Percentiles rank a stretch among this genome's conserved stretches.
Evolutionary conservation across 2,797 vertebrate genomes (phyloP).

Genomic region (Acanthiza pusilla): DNA sequence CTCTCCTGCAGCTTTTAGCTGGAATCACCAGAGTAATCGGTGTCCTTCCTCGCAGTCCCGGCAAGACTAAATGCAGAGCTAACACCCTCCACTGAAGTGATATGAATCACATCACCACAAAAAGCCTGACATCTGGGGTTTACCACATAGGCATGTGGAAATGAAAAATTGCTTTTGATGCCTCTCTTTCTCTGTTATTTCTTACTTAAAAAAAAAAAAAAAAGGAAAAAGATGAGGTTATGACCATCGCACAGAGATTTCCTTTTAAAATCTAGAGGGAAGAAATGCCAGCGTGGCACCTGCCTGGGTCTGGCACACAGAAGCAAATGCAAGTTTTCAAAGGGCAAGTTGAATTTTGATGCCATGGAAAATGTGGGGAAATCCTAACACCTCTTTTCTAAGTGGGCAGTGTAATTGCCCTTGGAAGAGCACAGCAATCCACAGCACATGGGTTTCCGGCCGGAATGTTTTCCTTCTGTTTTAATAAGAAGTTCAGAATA

Average conservation of each 20-base stretch:
- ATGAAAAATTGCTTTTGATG: constrained; percentile 55
- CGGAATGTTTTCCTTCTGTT: neutral
- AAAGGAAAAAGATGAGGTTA: neutral
- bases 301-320: neutral
- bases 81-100: constrained; percentile 15
- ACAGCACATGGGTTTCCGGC: neutral
- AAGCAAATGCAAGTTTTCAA: neutral
- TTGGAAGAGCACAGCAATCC: neutral
- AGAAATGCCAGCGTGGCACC: neutral
- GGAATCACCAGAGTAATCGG: constrained; percentile 47
- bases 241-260: neutral
- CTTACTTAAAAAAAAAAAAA: neutral
- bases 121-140: constrained; percentile 47
- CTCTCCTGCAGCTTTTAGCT: constrained; percentile 59
- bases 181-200: neutral
- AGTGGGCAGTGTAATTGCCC: neutral
- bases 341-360: neutral
- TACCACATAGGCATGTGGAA: neutral
- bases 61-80: constrained; percentile 59
- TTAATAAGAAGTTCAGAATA: neutral
- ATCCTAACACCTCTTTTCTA: neutral
- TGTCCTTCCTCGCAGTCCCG: constrained; percentile 36
- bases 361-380: neutral
- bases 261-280: neutral
- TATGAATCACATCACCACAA: constrained; percentile 41